Percentiles rank a stretch among this genome's conserved stretches.
These are phyloP conservation scores for Elgaria multicarinata DNA, from an alignment of 2,113 vertebrate species.

Conservation along the genomic window DNA sequence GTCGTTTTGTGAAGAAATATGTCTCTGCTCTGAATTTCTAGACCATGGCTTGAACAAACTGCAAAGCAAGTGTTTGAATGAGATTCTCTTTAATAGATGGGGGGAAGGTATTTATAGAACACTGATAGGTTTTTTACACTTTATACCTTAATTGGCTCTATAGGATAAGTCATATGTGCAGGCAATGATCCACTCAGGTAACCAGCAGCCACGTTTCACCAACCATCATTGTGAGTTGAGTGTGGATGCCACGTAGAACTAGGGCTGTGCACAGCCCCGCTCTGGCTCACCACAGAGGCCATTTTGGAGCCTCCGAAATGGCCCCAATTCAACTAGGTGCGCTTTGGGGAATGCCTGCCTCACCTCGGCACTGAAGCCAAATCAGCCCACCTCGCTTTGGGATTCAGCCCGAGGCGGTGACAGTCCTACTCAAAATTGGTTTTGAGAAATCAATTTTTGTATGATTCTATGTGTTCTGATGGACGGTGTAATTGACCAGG, in stretches of 20 bases:
- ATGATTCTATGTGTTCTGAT: not conserved
- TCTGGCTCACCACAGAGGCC: too few relatives aligned
- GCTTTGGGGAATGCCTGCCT: too few relatives aligned
- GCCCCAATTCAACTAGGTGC: too few relatives aligned
- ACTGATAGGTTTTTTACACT: not conserved
- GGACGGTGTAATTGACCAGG: not conserved
- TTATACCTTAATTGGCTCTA: not conserved
- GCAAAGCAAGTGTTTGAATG: not conserved
- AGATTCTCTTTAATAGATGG: not conserved
- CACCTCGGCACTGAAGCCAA: too few relatives aligned
- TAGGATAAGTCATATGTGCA: not conserved
- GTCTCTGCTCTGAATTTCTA: not conserved
- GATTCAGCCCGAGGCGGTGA: too few relatives aligned
- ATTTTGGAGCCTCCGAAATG: too few relatives aligned
- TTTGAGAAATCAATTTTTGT: not conserved
- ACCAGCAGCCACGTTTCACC: not conserved
- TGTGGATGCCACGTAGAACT: not conserved
- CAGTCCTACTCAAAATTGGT: too few relatives aligned
- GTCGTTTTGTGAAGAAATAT: not conserved
- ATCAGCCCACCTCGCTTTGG: too few relatives aligned
- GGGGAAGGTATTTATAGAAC: not conserved
- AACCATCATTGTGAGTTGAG: not conserved
- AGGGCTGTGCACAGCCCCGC: too few relatives aligned
- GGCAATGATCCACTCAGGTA: not conserved
- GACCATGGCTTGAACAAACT: not conserved